Conservation (phyloP, 1,140 invertebrate species). For the Drosophila setifemur region DNA sequence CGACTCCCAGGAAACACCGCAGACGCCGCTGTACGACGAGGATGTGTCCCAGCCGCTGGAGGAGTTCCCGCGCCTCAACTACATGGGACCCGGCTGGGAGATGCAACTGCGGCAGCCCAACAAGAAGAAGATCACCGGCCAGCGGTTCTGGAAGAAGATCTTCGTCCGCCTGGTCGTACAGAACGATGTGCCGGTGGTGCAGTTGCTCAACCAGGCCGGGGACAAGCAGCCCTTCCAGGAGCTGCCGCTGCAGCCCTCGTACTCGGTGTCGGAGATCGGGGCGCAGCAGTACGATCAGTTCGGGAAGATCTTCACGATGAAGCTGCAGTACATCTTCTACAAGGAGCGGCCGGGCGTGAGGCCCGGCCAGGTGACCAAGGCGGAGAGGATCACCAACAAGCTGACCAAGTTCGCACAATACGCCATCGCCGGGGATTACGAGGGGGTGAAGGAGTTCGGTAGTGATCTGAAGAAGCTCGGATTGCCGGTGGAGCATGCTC, state of each 20-base stretch:
- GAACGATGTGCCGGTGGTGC: constrained; percentile 92
- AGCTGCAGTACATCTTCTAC: constrained; percentile 99
- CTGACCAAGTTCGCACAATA: constrained; percentile 96
- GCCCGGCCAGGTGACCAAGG: constrained; percentile 97
- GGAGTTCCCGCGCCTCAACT: constrained; percentile 93
- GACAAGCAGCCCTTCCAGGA: constrained; percentile 97
- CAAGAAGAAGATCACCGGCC: constrained; percentile 99
- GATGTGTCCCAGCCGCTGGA: constrained; percentile 96
- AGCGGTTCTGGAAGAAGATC: constrained; percentile 98
- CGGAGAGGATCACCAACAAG: constrained; percentile 94
- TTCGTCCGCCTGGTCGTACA: constrained; percentile 91
- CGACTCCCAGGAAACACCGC: constrained; percentile 91
- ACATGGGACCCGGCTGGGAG: constrained; percentile 95
- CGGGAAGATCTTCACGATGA: constrained; percentile 99
- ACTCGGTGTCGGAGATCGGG: constrained; percentile 95
- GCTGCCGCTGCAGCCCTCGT: constrained; percentile 95
- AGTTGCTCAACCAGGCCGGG: constrained; percentile 91
- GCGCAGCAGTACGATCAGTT: constrained; percentile 99
- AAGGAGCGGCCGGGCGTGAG: constrained; percentile 98
- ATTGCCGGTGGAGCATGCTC: constrained; percentile 98
- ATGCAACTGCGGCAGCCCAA: constrained; percentile 97
- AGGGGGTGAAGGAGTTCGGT: constrained; percentile 95
- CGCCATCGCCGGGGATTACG: constrained; percentile 96
- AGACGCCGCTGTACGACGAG: constrained; percentile 96
- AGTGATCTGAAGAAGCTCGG: constrained; percentile 96